Base-by-base conservation (phyloP, 1,140 invertebrate genomes). In the Cherax destructor region DNA sequence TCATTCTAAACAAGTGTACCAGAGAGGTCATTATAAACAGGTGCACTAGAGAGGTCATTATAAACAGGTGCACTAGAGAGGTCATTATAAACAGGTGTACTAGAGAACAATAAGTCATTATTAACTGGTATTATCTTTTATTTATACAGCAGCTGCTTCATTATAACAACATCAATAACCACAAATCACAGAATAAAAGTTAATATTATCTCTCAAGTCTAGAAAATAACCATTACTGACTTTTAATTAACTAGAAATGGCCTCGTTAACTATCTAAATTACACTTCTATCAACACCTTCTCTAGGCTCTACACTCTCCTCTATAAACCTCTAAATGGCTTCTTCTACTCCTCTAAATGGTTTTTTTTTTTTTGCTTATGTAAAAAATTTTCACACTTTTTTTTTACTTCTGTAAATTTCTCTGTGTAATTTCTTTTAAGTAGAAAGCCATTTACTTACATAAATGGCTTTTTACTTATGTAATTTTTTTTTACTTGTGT, bases 151-250 rank as follows among this genome's bases (percentile, higher is more conserved):
- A 41, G 30, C 30, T 41, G 30, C 30, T 41, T 41, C 30, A 41
- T 85, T 83, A 80, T 77, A 69, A 69, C 79, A 91, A 91, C 88
- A 91, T 52, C 77, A 86, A 91, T 80, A 91, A 47, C 79, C 88
- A 91, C 88, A 91, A 91, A 91, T 91, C 88, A 91, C 88, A 91
- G 88, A 91, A 91, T 91, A 91, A 91, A 83, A 84, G 80, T 91
- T 85, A 91, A 85, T 91, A 91, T 91, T 88, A 91, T 86, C 77
- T 59, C 30, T 91, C 81, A 89, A 89, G 49, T 59, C 88, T 91
- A 91, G 76, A 86, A 49, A 78, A 59, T 85, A 85, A 65, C 88
- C 88, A 86, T 86, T 91, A 91, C 83, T 86, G 83, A 80, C 83
- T 79, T 85, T 86, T 69, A 86, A 83, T 91, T 89, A 83, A 41